Evolutionary conservation across 2,888 invertebrate genomes (phyloP).

Genomic region (Atethmia centrago): DNA sequence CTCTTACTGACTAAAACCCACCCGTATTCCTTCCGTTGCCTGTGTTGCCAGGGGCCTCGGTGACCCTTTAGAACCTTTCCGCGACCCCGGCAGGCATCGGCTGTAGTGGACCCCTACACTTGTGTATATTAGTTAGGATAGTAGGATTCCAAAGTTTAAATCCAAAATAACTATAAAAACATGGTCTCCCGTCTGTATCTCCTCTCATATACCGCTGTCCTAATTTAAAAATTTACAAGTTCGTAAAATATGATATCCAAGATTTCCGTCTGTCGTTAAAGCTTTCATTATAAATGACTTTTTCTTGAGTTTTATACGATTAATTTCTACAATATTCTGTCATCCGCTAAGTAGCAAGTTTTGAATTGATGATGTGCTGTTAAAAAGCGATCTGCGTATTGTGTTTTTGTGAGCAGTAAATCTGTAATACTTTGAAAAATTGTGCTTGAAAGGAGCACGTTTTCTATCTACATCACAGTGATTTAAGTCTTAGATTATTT

Average conservation of each 20-base stretch:
- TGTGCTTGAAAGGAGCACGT: not conserved
- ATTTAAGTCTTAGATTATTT: not conserved
- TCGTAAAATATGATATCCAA: slow-evolving; percentile 69
- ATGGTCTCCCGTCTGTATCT: slow-evolving; percentile 40
- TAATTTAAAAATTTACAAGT: slow-evolving; percentile 72
- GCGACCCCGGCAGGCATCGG: no score
- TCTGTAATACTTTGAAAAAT: not conserved
- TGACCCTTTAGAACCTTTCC: no score
- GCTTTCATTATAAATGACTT: slow-evolving; percentile 65
- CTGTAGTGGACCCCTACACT: no score
- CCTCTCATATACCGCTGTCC: slow-evolving; percentile 42
- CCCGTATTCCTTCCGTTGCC: no score
- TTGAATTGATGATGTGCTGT: slow-evolving; percentile 45
- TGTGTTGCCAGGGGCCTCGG: no score
- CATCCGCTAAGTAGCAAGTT: slow-evolving; percentile 57
- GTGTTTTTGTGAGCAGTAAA: slow-evolving; percentile 13
- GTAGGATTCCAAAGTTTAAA: not conserved
- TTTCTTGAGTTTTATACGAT: slow-evolving; percentile 61
- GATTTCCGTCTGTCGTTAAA: slow-evolving; percentile 59
- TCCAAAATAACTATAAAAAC: not conserved
- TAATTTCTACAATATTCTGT: slow-evolving; percentile 58
- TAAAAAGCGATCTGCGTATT: slow-evolving; percentile 13
- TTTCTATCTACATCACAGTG: not conserved
- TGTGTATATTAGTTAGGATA: no score
- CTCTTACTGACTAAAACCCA: no score